Evolutionary conservation across 2,888 invertebrate genomes (phyloP).

Genomic region (Sacculina carcini): DNA sequence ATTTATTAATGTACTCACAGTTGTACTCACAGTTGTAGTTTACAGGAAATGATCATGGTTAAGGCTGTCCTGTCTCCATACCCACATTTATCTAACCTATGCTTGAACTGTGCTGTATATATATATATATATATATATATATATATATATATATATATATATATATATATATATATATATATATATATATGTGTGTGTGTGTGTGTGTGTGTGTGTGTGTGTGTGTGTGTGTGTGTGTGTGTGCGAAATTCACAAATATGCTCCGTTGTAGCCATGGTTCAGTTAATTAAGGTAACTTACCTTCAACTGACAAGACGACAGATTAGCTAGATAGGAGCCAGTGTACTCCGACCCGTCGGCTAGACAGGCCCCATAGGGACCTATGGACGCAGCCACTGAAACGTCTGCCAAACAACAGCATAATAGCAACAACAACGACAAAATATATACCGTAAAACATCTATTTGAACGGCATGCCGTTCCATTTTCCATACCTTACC

Average conservation of each 20-base stretch:
- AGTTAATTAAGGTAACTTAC: too few relatives aligned
- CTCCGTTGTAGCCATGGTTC: too few relatives aligned
- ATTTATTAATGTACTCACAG: too few relatives aligned
- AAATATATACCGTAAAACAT: background rate
- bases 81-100: too few relatives aligned
- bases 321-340: constrained; percentile 31
- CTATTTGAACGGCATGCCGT: background rate
- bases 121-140: background rate
- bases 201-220: background rate
- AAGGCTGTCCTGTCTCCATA: too few relatives aligned
- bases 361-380: constrained; percentile 70
- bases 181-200: background rate
- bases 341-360: constrained; percentile 80
- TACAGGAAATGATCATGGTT: too few relatives aligned
- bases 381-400: constrained; percentile 60
- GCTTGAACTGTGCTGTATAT: too few relatives aligned
- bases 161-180: background rate
- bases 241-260: too few relatives aligned
- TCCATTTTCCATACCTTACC: too few relatives aligned
- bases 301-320: too few relatives aligned
- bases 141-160: background rate
- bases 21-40: too few relatives aligned
- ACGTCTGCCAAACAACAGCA: background rate
- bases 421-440: background rate
- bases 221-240: background rate